Evolutionary conservation across 2,113 vertebrate species (phyloP), one percentile per base, ranked within the genome.

Genomic region (Poecile atricapillus): DNA sequence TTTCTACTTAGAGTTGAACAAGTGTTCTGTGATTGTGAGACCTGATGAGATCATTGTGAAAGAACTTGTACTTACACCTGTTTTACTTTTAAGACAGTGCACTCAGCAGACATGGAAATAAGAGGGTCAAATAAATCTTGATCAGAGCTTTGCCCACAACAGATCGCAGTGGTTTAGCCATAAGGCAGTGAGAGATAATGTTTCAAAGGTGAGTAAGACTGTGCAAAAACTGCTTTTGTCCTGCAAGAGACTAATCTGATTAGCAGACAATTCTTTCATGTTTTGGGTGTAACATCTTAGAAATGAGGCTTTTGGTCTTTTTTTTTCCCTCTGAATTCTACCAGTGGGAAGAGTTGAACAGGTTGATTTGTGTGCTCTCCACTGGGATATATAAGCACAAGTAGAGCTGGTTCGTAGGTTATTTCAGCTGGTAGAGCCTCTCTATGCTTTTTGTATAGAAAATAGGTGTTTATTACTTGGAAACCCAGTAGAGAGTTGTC

Each of bases 381-480:
- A 21, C 25, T 27, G 69, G 65, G 69, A 47, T 62, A 18, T 8
- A 5, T 44, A 76, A 87, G 37, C 20, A 37, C 10, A 68, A 82
- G 25, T 13, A 83, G 60, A 84, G 37, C 17, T 91, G 76, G 11
- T 80, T 74, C 5, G 4, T 67, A 64, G 73, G 65, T 90, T 95
- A 52, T 94, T 95, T 97, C 95, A 95, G 92, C 82, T 95, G 75
- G 59, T 74, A 63, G 44, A 83, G 14, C 7, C 37, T 52, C 39
- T 70, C 60, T 67, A 0, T 49, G 68, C 30, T 86, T 94, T 90
- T 71, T 91, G 43, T 50, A 81, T 24, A 15, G 9, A 95, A 95
- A 93, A 77, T 88, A 95, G 67, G 94, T 70, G 92, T 94, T 96
- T 96, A 94, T 96, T 97, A 77, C 94, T 94, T 88, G 75, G 79